Base-by-base conservation (phyloP, 2,888 invertebrate genomes). In the Lithodes maja region DNA sequence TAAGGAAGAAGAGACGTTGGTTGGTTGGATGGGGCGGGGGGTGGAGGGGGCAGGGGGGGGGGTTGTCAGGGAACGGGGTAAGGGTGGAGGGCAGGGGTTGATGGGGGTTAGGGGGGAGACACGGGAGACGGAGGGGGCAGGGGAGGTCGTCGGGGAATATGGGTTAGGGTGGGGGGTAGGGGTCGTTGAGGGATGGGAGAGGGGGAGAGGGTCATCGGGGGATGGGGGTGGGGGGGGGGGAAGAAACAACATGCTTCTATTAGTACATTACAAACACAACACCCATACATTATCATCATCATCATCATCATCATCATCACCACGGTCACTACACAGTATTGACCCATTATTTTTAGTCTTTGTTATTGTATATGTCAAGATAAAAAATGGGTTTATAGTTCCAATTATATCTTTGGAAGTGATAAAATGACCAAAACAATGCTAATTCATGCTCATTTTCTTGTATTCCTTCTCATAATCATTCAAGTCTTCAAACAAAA, bases 211-310 rank as follows among this genome's bases (percentile, higher is more conserved):
- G 80, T 74, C 52, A 85, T 78, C 55, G 71, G 15, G 17, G 68
- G 7, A 3, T 3, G 71, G 71, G 5, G 71, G 5, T 86, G 86
- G 75, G 75, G 33, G 55, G 86, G 81, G 61, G 83, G 83, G 84
- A 68, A 79, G 77, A 78, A 86, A 86, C 86, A 49, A 90, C 90
- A 90, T 86, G 89, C 86, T 54, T 83, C 85, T 86, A 83, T 89
- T 89, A 89, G 89, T 89, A 86, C 79, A 54, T 80, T 80, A 80
- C 53, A 53, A 33, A 54, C 50, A 87, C 68, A 83, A 74, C 71
- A 81, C 71, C 33, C 33, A 33, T 33, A 9, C 55, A 7, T 68
- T 61, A 12, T 61, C 55, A 33, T 7, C 68, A 81, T 49, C 7
- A 61, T 9, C 50, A 49, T 17, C 50, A 77, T 9, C 33, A 77